A percentile compares a stretch with the other conserved stretches of the same genome.
Evolutionary conservation across 2,797 vertebrate species (phyloP).

Genomic region (Pangasius mekongensis): DNA sequence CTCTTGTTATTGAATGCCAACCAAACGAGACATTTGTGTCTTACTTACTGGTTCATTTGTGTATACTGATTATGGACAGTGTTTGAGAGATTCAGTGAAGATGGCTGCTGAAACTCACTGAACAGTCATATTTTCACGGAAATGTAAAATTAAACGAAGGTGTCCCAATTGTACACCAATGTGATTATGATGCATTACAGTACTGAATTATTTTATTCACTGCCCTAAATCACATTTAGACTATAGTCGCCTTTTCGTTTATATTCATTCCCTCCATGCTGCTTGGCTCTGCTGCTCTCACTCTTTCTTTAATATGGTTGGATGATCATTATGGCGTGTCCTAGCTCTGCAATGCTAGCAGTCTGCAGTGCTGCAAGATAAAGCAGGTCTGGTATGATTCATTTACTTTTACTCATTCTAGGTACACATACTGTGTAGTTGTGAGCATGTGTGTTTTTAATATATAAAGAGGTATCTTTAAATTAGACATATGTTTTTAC

Average conservation of each 20-base stretch:
- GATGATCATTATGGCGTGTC: conserved; percentile 48
- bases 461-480: background rate
- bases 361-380: conserved; percentile 31
- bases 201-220: background rate
- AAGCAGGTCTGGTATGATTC: conserved; percentile 22
- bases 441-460: background rate
- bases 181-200: background rate
- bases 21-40: background rate
- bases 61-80: background rate
- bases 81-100: background rate
- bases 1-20: background rate
- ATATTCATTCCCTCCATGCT: background rate
- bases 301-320: conserved; percentile 40
- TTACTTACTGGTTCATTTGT: background rate
- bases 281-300: conserved; percentile 19
- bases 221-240: background rate
- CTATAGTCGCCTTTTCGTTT: conserved; percentile 3
- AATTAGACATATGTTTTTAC: background rate
- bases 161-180: background rate
- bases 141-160: background rate
- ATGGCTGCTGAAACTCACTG: background rate
- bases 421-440: background rate
- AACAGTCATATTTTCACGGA: background rate
- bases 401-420: conserved; percentile 1
- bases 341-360: conserved; percentile 16